Evolutionary conservation across 2,888 invertebrate species (phyloP), one percentile per base, ranked within the genome.

Genomic region (Troglohyphantes excavatus): DNA sequence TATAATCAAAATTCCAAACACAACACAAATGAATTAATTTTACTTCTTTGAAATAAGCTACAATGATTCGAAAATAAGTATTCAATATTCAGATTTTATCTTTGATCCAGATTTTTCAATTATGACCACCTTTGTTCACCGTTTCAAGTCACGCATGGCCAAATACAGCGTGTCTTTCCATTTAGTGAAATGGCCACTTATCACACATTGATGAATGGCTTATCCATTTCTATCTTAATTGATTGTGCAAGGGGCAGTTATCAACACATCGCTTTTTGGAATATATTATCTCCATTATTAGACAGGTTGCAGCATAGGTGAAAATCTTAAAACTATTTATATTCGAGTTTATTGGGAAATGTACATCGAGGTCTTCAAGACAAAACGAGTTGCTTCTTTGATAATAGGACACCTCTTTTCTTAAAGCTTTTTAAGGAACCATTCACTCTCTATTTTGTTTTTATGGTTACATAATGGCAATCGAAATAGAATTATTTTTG

Each of bases 101-200:
- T 53, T 13, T 53, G 53, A 53, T 53, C 13, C 33, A 29, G 33
- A 33, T 68, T 53, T 68, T 68, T 68, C 68, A 68, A 68, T 68
- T 68, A 68, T 17, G 17, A 27, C 33, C 9, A 65, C 17, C n/a
- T 53, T 65, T 68, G 29, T 29, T 17, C 21, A 2, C 65, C 2
- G 13, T 26, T n/a, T 13, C 17, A 29, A 17, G 68, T 23, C 33
- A 19, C n/a, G 17, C 63, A 78, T 63, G 76, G 39, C 33, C 63
- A 29, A 78, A 26, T 39, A 17, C 39, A 78, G 63, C 33, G 63
- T 39, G 39, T 26, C 76, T 63, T 63, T 19, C 29, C 23, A 33
- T 61, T 78, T 78, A 63, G 23, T 63, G 63, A 78, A 78, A 33
- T 17, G n/a, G 63, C 33, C 33, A 39, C 2, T 78, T 78, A 53